These are phyloP conservation scores for Sander lucioperca DNA, from an alignment of 2,113 vertebrate genomes.

Conservation along the genomic window DNA sequence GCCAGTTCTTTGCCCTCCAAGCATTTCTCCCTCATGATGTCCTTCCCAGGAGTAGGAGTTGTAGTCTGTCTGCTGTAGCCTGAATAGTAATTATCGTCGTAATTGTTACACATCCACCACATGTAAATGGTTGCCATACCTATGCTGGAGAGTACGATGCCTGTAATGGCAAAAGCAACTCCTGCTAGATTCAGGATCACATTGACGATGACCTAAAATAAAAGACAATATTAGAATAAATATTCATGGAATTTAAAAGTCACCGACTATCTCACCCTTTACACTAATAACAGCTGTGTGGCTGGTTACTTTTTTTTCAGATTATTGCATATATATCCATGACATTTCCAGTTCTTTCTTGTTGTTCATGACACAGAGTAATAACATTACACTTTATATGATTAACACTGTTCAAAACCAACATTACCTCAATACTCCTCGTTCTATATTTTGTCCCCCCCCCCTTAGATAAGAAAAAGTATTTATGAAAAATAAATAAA, in stretches of 20 bases:
- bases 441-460: too few relatives aligned
- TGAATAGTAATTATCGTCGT: accelerated
- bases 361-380: too few relatives aligned
- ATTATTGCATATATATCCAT: too few relatives aligned
- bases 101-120: neutral
- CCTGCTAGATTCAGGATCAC: slow-evolving; percentile 65
- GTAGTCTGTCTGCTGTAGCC: accelerated
- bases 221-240: neutral
- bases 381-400: too few relatives aligned
- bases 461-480: too few relatives aligned
- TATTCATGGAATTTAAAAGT: neutral
- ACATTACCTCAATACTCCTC: too few relatives aligned
- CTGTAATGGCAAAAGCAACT: slow-evolving; percentile 61
- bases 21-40: neutral
- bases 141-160: slow-evolving; percentile 63
- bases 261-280: neutral
- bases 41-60: accelerated
- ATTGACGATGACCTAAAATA: slow-evolving; percentile 63
- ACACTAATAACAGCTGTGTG: neutral
- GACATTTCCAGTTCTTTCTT: too few relatives aligned
- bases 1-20: accelerated
- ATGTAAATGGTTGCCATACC: accelerated
- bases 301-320: too few relatives aligned
- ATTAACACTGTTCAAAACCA: too few relatives aligned
- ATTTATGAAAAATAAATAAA: too few relatives aligned